These are phyloP conservation scores for Chorisops tibialis DNA, from an alignment of 2,888 invertebrate genomes.

Conservation along the genomic window DNA sequence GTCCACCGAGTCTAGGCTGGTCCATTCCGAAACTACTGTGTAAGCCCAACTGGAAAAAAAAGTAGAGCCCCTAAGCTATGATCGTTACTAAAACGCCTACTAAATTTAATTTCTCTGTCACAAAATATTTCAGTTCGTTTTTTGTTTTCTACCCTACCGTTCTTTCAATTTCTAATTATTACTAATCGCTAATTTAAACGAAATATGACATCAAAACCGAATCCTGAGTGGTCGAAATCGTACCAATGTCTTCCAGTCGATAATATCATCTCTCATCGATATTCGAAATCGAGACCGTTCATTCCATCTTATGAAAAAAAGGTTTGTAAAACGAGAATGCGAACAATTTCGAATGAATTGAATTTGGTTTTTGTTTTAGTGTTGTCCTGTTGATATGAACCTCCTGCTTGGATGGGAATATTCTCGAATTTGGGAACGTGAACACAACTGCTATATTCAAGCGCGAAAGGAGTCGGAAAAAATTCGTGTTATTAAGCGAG, in stretches of 20 bases:
- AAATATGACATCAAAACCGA: not conserved
- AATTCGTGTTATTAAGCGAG: not conserved
- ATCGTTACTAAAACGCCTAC: no score
- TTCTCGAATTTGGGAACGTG: conserved; percentile 7
- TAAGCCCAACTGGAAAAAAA: no score
- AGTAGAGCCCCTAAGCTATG: no score
- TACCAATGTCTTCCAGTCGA: conserved; percentile 5
- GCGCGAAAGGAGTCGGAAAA: conserved; percentile 5
- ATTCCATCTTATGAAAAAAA: conserved; percentile 20
- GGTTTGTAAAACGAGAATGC: not conserved
- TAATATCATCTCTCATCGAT: conserved; percentile 9
- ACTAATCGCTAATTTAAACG: no score
- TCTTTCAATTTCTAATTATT: no score
- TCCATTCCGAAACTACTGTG: no score
- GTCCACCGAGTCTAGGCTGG: no score
- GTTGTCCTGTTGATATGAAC: not conserved
- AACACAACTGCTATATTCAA: not conserved
- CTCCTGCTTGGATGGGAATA: conserved; percentile 17
- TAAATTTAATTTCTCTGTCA: no score
- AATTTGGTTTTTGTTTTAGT: not conserved
- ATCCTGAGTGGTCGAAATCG: conserved; percentile 13
- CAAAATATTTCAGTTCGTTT: no score
- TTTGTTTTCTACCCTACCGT: no score
- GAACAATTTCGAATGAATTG: not conserved
- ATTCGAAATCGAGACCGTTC: conserved; percentile 15